Percentiles rank a stretch among this genome's conserved stretches.
Conservation (phyloP, 1,140 invertebrate species). For the Lerema accius region DNA sequence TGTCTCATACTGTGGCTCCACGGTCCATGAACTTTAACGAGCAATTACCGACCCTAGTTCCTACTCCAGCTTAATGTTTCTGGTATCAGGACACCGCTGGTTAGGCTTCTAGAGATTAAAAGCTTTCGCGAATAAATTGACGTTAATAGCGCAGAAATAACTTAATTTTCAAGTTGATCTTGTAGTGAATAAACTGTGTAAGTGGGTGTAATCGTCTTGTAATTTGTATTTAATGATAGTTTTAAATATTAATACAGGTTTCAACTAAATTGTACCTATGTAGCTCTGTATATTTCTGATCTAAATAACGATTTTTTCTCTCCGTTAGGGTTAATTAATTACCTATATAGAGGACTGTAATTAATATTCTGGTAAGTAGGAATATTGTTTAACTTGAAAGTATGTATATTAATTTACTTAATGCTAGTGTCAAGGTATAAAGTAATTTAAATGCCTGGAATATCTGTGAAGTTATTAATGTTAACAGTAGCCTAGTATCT, state of each 20-base stretch:
- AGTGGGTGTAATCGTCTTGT: constrained; percentile 4
- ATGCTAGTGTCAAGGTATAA: not conserved
- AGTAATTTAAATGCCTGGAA: constrained; percentile 5
- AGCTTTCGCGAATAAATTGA: constrained; percentile 31
- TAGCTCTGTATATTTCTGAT: no score
- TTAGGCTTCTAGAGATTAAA: constrained; percentile 35
- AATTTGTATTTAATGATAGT: not conserved
- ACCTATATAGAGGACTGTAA: no score
- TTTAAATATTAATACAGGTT: not conserved
- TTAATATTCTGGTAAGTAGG: no score
- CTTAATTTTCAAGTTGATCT: constrained; percentile 18
- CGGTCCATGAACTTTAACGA: constrained; percentile 71
- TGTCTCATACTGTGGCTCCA: constrained; percentile 39
- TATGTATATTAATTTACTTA: constrained; percentile 11
- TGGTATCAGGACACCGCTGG: constrained; percentile 49
- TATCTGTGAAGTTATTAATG: constrained; percentile 15
- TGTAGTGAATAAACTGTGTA: not conserved
- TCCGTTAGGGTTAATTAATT: no score
- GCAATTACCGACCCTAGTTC: constrained; percentile 68
- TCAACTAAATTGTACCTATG: not conserved
- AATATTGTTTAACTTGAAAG: not conserved
- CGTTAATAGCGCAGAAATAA: constrained; percentile 17
- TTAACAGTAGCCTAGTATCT: constrained; percentile 10
- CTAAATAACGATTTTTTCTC: no score
- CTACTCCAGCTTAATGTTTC: constrained; percentile 56